Base-by-base conservation (phyloP, 2,113 vertebrate genomes). In the Mirza zaza region DNA sequence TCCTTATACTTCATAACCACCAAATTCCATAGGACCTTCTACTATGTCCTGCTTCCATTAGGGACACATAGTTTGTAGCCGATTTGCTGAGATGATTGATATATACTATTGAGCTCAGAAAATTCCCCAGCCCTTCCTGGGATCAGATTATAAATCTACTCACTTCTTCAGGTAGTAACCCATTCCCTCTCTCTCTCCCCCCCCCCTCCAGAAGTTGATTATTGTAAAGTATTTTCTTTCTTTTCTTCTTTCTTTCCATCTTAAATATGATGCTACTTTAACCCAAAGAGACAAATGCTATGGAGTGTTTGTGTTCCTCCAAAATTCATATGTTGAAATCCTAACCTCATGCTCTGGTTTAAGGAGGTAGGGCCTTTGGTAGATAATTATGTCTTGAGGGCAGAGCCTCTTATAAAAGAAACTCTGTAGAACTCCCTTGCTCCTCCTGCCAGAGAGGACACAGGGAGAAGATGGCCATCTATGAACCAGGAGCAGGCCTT, bases 211-310 rank as follows among this genome's bases (percentile, higher is more conserved):
- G 15, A 95, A 68, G 6, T 11, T 83, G 29, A 39, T 85, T 50
- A 52, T 39, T 76, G 13, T 11, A 15, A 91, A 67, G 11, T 29
- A 14, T 57, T 81, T 76, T 90, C 68, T 76, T 42, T 81, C 3
- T 10, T 36, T 12, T 17, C 3, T 39, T 9, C 1, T 42, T 76
- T 55, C 12, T 83, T 77, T 48, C 5, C 8, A 25, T 70, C 50
- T 76, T 85, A 77, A 92, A 93, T 67, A 5, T 15, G 86, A 17
- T 65, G 15, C 57, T 76, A 70, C 42, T 93, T 94, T 87, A 94
- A 89, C 1, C 15, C 70, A 77, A 82, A 86, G 52, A 71, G 25
- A 86, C 11, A n/a, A 71, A 25, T 29, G 50, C 3, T 87, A 14
- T 81, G 15, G 9, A 23, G n/a, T 70, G 14, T 75, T 48, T 68